Conservation (phyloP, 37 sponge, comb jelly and placozoan species). For the Chondrilla cf. caribensis region DNA sequence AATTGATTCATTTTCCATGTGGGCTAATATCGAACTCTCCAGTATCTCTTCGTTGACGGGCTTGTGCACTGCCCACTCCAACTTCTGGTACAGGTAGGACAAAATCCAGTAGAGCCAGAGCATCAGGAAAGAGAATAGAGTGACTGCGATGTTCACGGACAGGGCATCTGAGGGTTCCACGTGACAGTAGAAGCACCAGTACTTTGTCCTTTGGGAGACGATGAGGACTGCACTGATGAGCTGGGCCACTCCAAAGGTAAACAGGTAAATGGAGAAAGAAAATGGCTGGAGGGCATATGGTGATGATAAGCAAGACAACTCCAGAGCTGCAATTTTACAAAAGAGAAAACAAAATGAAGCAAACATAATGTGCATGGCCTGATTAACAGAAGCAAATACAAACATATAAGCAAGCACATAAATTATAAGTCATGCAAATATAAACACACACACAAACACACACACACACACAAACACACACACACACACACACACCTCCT, state of each 20-base stretch:
- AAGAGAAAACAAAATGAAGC: neutral
- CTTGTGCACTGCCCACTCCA: neutral
- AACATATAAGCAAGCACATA: neutral
- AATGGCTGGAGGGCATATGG: neutral
- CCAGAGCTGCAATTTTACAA: neutral
- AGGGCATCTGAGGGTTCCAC: neutral
- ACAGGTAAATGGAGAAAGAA: neutral
- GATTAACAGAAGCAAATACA: neutral
- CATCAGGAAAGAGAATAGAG: neutral
- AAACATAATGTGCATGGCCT: neutral
- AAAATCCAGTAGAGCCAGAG: neutral
- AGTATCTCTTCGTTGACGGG: neutral
- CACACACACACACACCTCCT: neutral
- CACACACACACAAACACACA: too few species aligned
- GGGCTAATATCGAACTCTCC: neutral
- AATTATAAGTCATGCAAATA: too few species aligned
- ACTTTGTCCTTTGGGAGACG: neutral
- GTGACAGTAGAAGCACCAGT: conserved; percentile 6
- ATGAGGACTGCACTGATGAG: neutral
- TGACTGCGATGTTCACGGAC: neutral
- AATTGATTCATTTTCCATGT: too few species aligned
- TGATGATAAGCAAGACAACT: neutral
- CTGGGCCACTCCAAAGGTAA: neutral
- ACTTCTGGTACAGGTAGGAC: neutral
- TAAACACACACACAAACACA: too few species aligned